phyloP scores from a whole-genome alignment of 2,888 invertebrate species.

The Amphipyra tragopoginis region DNA sequence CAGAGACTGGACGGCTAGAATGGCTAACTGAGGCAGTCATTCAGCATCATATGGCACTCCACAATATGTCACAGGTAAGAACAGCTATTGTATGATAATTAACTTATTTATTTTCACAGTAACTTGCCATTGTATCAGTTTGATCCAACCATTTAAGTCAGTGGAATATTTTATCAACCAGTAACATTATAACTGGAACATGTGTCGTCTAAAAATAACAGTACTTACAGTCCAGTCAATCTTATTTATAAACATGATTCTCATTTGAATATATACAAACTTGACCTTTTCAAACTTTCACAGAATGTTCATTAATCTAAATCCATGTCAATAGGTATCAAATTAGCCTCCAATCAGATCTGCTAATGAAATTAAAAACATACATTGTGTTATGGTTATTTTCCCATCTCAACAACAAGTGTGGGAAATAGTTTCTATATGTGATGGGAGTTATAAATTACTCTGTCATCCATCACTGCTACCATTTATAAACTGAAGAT shows the following conservation, averaged over 20 bases:
- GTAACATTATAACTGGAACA: conserved; percentile 31
- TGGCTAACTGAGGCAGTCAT: conserved; percentile 94
- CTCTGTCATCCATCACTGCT: conserved; percentile 9
- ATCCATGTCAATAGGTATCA: conserved; percentile 26
- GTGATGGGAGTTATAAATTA: neutral
- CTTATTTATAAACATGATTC: conserved; percentile 53
- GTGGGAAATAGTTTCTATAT: conserved; percentile 39
- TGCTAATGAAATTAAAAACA: conserved; percentile 8
- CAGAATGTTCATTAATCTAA: conserved; percentile 14
- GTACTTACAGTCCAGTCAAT: conserved; percentile 38
- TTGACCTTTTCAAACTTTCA: conserved; percentile 46
- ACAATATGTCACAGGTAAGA: conserved; percentile 92
- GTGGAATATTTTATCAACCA: conserved; percentile 29
- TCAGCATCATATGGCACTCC: conserved; percentile 93
- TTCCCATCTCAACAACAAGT: conserved; percentile 37
- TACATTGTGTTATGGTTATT: conserved; percentile 24
- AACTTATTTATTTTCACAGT: neutral
- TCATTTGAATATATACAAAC: conserved; percentile 24
- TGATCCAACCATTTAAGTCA: neutral
- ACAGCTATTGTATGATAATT: neutral
- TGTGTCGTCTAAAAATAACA: conserved; percentile 45
- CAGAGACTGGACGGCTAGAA: conserved; percentile 93
- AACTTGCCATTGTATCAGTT: neutral
- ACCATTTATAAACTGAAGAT: conserved; percentile 22
- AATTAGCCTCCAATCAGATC: conserved; percentile 9